Evolutionary conservation across 64 coral and sea anemone species (phyloP), one percentile per base, ranked within the genome.

Genomic region (Pachyseris speciosa): DNA sequence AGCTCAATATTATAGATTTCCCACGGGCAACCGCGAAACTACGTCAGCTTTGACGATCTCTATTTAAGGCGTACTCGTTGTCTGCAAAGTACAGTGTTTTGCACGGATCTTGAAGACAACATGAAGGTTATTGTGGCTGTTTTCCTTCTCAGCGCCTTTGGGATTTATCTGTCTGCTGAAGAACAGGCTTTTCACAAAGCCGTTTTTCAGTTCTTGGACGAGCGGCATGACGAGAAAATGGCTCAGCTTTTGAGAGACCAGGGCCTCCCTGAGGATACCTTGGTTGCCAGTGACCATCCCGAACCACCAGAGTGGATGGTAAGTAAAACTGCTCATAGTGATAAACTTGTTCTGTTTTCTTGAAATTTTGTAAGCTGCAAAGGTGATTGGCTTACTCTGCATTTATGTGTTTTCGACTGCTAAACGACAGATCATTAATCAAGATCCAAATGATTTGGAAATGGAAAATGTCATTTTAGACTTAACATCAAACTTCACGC

Each of bases 141-240:
- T 15, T 17, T 81, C 32, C 30, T 81, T 3, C 33, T 81, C 12
- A 20, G 19, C 32, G 51, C 52, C 52, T 40, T 58, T 3, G 53
- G 20, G 33, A 34, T 53, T 3, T 81, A 81, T 81, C 33, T 63
- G 33, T 81, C 34, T 20, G 77, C 77, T 22, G 31, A 26, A 37
- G 77, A 81, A 7, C 19, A 22, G 53, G 6, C 67, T 71, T 81
- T 81, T 16, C 32, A 39, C 77, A 58, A 60, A 27, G 77, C 32
- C 12, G 77, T 81, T 36, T 37, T 81, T 40, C 31, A 63, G 12
- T 81, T 81, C 33, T 4, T 81, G 19, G 77, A 81, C 53, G 52
- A 81, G 31, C 77, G 77, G 1, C 77, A 81, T 41, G 53, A 81
- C 40, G 77, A 81, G n/a, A 37, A 2, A n/a, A 81, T 81, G 77